Conservation (phyloP, 2,113 vertebrate species). For the Copsychus sechellarum region DNA sequence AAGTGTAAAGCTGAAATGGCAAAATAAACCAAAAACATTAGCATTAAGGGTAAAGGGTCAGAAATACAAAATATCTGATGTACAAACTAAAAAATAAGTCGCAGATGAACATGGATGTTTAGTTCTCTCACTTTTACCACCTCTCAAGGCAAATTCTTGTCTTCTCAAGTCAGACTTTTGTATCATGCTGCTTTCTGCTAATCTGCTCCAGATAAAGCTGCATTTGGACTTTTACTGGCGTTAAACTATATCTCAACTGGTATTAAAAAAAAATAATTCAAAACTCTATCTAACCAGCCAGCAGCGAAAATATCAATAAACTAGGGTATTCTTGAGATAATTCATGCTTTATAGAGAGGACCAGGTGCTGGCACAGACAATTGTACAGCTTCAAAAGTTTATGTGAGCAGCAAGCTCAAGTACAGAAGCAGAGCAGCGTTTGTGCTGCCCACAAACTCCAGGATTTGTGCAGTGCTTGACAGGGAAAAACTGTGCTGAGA, state of each 20-base stretch:
- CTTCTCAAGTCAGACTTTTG: background rate
- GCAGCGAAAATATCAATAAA: background rate
- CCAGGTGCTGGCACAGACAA: background rate
- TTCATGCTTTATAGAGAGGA: background rate
- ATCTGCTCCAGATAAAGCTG: background rate
- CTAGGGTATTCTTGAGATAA: background rate
- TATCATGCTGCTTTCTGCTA: background rate
- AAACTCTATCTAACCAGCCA: background rate
- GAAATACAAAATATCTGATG: background rate
- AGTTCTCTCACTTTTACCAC: background rate
- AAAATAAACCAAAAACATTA: background rate
- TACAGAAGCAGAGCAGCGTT: rapidly evolving
- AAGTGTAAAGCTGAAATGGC: background rate
- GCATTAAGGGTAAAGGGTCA: background rate
- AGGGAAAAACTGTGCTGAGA: background rate
- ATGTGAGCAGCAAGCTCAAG: background rate
- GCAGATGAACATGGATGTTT: background rate
- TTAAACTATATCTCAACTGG: background rate
- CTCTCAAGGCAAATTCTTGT: background rate
- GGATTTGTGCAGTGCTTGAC: background rate
- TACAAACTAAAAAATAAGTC: background rate
- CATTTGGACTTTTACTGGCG: background rate
- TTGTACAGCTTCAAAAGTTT: background rate
- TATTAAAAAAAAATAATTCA: background rate
- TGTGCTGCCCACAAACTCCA: background rate